Evolutionary conservation across 2,888 invertebrate species (phyloP).

Genomic region (Epiblema foenella): DNA sequence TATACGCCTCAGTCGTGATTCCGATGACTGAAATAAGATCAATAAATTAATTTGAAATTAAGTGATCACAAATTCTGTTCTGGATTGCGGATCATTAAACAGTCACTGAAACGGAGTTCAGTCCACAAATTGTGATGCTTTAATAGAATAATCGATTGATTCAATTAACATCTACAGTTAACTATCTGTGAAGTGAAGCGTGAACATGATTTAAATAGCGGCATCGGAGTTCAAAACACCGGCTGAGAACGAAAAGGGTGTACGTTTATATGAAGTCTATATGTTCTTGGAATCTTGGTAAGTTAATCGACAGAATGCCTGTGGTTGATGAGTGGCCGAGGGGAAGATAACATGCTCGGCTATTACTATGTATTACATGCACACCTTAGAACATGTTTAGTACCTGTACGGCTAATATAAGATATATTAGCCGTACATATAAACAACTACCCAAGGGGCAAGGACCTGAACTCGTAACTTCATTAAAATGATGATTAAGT

Average conservation of each 20-base stretch:
- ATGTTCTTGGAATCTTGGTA: not conserved
- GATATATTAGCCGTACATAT: too few relatives aligned
- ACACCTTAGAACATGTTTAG: conserved; percentile 61
- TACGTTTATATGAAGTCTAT: not conserved
- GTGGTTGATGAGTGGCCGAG: conserved; percentile 31
- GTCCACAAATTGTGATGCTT: conserved; percentile 23
- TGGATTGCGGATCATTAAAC: conserved; percentile 11
- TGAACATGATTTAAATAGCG: conserved; percentile 40
- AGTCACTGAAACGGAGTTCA: conserved; percentile 13
- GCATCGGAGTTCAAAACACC: conserved; percentile 36
- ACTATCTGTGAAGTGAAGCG: conserved; percentile 38
- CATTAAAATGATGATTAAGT: not conserved
- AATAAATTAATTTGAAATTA: conserved; percentile 4
- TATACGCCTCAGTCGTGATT: conserved; percentile 5
- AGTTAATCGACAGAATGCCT: conserved; percentile 25
- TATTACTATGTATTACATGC: conserved; percentile 56
- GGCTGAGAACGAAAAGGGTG: not conserved
- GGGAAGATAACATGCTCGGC: conserved; percentile 53
- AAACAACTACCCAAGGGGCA: not conserved
- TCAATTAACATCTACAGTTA: conserved; percentile 37
- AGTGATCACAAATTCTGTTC: not conserved
- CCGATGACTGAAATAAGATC: not conserved
- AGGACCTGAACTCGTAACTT: not conserved
- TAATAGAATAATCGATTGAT: conserved; percentile 34
- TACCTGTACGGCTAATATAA: conserved; percentile 37